Evolutionary conservation across 1,140 invertebrate species (phyloP), one percentile per base, ranked within the genome.

Genomic region (Babylonia areolata): DNA sequence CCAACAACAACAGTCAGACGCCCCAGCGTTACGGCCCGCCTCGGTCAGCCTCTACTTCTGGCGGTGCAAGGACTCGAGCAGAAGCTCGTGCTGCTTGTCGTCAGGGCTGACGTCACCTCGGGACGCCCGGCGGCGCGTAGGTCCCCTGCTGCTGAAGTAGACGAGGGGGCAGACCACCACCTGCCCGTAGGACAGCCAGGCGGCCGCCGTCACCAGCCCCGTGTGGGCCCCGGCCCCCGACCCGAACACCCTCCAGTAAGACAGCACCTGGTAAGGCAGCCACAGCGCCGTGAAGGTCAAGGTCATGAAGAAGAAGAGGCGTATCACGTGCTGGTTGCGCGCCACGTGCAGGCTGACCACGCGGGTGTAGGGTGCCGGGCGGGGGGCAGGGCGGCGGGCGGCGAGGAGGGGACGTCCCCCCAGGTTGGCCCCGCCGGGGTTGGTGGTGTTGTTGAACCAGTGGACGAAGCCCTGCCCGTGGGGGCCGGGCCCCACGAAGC

Each of bases 401-500:
- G 15, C 75, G 85, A 2, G 84, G 87, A 33, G 82, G 20, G 79
- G 31, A 5, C 35, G 20, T n/a, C n/a, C n/a, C n/a, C 46, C 28
- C 37, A 23, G 2, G 58, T 64, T 64, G 58, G 17, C 58, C 5
- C 58, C 58, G 0, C 58, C 58, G 28, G 15, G 15, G 28, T 23
- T 20, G 23, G 20, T 31, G 85, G 92, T 90, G 17, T 92, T 91
- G 77, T 92, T 91, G 37, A 93, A 79, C 91, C 91, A 92, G 85
- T 92, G 91, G 17, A 91, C 88, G 58, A 92, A 81, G 35, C 91
- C 88, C 77, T 92, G 90, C 35, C 89, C 90, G 71, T 91, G 91
- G 1, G 91, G 90, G 37, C 92, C 92, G 0, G 89, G 92, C 0
- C 91, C 92, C 33, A 92, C 86, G 81, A 93, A 93, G 11, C 90